These are phyloP conservation scores for Sisor rabdophorus DNA, from an alignment of 2,113 vertebrate genomes.

Conservation along the genomic window DNA sequence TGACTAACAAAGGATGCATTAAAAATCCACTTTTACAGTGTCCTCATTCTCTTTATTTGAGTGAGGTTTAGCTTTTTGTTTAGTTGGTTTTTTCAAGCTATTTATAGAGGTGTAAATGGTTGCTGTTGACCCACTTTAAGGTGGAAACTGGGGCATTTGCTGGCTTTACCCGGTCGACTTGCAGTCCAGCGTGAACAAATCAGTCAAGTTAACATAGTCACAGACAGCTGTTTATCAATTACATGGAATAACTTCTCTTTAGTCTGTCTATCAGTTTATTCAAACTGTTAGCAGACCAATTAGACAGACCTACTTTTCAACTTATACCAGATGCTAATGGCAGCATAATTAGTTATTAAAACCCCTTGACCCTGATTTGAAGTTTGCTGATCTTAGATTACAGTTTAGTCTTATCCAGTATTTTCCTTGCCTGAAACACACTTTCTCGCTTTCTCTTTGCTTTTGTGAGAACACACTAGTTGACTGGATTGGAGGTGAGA, in stretches of 20 bases:
- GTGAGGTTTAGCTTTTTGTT: conserved; percentile 1
- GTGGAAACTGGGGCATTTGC: conserved; percentile 63
- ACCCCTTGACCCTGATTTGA: neutral
- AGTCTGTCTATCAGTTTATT: conserved; percentile 47
- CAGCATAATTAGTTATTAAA: neutral
- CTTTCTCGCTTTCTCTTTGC: neutral
- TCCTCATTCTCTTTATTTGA: neutral
- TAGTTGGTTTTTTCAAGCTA: conserved; percentile 65
- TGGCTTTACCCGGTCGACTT: conserved; percentile 61
- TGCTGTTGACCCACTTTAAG: conserved; percentile 67
- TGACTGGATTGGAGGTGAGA: conserved; percentile 52
- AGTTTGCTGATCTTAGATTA: neutral
- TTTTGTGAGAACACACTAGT: neutral
- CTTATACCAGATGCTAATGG: neutral
- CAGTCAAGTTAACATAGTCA: conserved; percentile 50
- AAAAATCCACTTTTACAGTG: conserved; percentile 57
- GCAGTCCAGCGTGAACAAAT: conserved; percentile 54
- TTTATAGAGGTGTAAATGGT: conserved; percentile 56
- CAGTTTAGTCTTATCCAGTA: neutral
- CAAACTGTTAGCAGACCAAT: conserved; percentile 34
- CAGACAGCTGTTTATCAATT: conserved; percentile 37
- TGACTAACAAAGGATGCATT: conserved; percentile 28
- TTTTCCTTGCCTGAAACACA: neutral
- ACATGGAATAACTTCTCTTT: conserved; percentile 9
- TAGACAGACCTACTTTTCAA: conserved; percentile 32